Evolutionary conservation across 2,113 vertebrate genomes (phyloP).

Genomic region (Aegotheles bennettii): DNA sequence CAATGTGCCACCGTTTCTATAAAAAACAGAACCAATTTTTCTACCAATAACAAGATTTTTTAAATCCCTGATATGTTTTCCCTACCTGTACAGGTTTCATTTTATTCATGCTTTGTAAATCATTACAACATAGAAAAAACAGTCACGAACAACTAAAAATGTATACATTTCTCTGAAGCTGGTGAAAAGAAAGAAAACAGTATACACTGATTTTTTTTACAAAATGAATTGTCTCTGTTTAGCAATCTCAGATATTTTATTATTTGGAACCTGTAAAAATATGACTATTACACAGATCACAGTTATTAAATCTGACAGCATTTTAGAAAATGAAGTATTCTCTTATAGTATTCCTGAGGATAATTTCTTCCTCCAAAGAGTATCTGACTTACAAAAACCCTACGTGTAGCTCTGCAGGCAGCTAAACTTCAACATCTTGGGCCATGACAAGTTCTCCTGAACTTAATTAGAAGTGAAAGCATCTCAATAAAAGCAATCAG

Average conservation of each 20-base stretch:
- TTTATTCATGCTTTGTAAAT: neutral
- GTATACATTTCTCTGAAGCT: neutral
- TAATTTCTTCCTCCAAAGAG: neutral
- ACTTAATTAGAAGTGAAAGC: neutral
- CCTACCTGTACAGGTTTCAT: neutral
- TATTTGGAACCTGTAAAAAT: neutral
- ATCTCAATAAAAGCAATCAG: neutral
- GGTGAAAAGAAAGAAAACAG: neutral
- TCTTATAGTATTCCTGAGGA: neutral
- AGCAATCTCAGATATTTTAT: neutral
- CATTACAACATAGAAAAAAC: neutral
- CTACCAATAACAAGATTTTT: neutral
- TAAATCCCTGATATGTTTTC: neutral
- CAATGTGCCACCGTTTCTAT: neutral
- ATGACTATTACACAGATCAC: neutral
- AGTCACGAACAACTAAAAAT: neutral
- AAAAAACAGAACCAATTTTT: neutral
- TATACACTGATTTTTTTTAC: neutral
- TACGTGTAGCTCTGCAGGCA: neutral
- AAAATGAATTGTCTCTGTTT: neutral
- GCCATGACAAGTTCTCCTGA: neutral
- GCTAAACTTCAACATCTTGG: neutral
- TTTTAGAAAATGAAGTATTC: neutral
- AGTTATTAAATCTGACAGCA: neutral
- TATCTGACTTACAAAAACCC: neutral